These are phyloP conservation scores for Oryzias curvinotus DNA, from an alignment of 2,113 vertebrate genomes.

Conservation along the genomic window DNA sequence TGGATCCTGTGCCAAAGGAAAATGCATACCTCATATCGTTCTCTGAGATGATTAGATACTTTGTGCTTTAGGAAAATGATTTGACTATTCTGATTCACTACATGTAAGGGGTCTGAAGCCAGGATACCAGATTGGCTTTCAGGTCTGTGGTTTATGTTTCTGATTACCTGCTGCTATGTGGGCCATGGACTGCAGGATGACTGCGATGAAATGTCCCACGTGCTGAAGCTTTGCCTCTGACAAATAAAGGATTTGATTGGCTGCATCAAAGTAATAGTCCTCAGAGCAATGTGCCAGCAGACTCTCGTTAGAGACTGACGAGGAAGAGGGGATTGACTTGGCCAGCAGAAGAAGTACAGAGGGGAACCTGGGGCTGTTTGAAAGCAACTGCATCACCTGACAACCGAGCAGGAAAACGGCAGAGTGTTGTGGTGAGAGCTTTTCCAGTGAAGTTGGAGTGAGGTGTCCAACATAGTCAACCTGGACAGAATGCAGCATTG, in stretches of 20 bases:
- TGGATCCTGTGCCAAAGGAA: slow-evolving; percentile 52
- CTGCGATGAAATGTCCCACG: slow-evolving; percentile 76
- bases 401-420: slow-evolving; percentile 81
- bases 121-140: slow-evolving; percentile 5
- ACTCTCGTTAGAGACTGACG: slow-evolving; percentile 34
- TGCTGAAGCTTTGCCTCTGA: slow-evolving; percentile 73
- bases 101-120: slow-evolving; percentile 1
- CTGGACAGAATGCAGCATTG: slow-evolving; percentile 26
- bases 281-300: slow-evolving; percentile 60
- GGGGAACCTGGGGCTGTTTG: slow-evolving; percentile 60
- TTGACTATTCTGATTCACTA: slow-evolving; percentile 9
- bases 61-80: slow-evolving; percentile 19
- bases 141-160: slow-evolving; percentile 8
- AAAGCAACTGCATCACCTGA: slow-evolving; percentile 72
- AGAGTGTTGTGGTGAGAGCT: slow-evolving; percentile 76
- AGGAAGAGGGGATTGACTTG: slow-evolving; percentile 67
- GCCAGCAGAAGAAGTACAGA: slow-evolving; percentile 74
- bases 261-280: slow-evolving; percentile 78
- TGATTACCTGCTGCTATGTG: slow-evolving; percentile 76
- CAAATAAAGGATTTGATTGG: slow-evolving; percentile 81
- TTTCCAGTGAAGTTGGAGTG: slow-evolving; percentile 73
- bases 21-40: slow-evolving; percentile 1
- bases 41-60: slow-evolving; percentile 31
- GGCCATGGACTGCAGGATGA: slow-evolving; percentile 79
- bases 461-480: slow-evolving; percentile 43